These are phyloP conservation scores for Corticium candelabrum DNA, from an alignment of 37 sponge, comb jelly and placozoan genomes.

Conservation along the genomic window DNA sequence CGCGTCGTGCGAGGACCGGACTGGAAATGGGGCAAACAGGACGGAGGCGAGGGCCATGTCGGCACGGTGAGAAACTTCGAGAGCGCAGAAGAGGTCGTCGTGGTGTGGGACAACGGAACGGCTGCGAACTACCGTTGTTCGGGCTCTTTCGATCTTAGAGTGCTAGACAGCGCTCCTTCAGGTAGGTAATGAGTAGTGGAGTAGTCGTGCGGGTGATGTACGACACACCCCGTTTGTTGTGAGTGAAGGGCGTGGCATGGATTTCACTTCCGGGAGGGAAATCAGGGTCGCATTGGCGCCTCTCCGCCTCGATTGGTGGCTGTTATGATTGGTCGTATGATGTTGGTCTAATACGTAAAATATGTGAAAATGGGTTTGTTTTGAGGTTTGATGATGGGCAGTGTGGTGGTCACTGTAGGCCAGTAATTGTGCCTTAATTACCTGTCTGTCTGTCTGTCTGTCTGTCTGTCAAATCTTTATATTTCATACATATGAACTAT, in stretches of 20 bases:
- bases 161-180: slow-evolving; percentile 49
- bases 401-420: too few relatives aligned
- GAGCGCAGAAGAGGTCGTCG: slow-evolving; percentile 43
- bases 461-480: too few relatives aligned
- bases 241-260: neutral
- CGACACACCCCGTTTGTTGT: neutral
- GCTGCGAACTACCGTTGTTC: slow-evolving; percentile 65
- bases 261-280: too few relatives aligned
- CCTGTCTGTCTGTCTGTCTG: too few relatives aligned
- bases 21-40: slow-evolving; percentile 80
- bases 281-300: too few relatives aligned
- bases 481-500: too few relatives aligned
- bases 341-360: too few relatives aligned
- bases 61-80: slow-evolving; percentile 60
- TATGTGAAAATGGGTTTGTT: too few relatives aligned
- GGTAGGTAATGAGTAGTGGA: slow-evolving; percentile 21
- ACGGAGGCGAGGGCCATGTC: slow-evolving; percentile 69
- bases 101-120: slow-evolving; percentile 70
- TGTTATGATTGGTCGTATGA: too few relatives aligned
- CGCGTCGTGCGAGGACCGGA: slow-evolving; percentile 77
- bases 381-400: too few relatives aligned
- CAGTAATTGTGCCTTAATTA: too few relatives aligned
- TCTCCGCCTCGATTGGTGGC: too few relatives aligned
- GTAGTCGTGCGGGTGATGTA: neutral
- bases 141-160: slow-evolving; percentile 43